Conservation (phyloP, 2,113 vertebrate genomes). For the Scatophagus argus region DNA sequence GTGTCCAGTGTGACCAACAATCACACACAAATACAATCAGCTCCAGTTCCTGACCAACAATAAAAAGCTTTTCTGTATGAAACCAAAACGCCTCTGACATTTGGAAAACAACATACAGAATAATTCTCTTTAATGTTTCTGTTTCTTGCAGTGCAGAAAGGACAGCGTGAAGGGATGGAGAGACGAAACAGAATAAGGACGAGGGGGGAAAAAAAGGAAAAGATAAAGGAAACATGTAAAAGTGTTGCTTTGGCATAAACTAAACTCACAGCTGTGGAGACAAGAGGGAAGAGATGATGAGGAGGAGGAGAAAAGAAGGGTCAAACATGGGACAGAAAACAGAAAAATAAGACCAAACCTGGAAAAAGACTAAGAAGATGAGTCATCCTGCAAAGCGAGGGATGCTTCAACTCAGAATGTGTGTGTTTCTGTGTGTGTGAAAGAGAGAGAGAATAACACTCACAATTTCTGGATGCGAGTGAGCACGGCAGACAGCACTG, state of each 20-base stretch:
- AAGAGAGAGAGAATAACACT: constrained; percentile 63
- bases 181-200: not conserved
- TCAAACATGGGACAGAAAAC: not conserved
- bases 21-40: no score
- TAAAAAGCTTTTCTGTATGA: no score
- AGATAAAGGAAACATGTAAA: not conserved
- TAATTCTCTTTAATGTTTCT: no score
- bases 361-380: constrained; percentile 4
- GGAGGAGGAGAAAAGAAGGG: constrained; percentile 4
- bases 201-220: no score
- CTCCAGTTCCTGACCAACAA: no score
- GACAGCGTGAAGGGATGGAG: not conserved
- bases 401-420: not conserved
- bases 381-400: constrained; percentile 32
- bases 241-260: not conserved
- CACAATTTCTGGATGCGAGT: constrained; percentile 94
- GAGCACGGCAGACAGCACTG: constrained; percentile 88
- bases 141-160: no score
- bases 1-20: not conserved
- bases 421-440: not conserved
- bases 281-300: not conserved
- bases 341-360: not conserved
- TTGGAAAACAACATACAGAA: no score
- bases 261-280: not conserved
- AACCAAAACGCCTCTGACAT: not conserved